These are phyloP conservation scores for Hassar affinis DNA, from an alignment of 2,113 vertebrate species.

Conservation along the genomic window DNA sequence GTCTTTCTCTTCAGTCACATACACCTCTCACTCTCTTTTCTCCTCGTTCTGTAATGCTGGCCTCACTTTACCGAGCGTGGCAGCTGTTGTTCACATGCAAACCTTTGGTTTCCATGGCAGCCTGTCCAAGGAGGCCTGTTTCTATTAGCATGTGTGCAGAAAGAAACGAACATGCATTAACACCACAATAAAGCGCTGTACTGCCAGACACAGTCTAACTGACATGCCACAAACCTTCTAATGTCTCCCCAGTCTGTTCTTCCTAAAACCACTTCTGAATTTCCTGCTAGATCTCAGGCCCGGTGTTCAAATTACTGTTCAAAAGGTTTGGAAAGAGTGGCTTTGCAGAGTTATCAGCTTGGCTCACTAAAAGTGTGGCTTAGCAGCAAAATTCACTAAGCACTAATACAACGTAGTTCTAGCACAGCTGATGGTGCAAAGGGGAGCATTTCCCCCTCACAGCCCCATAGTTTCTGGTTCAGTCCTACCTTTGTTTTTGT, in stretches of 20 bases:
- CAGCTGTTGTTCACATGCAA: conserved; percentile 71
- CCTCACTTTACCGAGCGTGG: conserved; percentile 62
- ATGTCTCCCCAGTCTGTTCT: neutral
- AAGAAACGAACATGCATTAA: conserved; percentile 27
- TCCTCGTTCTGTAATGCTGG: conserved; percentile 49
- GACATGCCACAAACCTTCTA: conserved; percentile 4
- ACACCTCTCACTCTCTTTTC: conserved; percentile 28
- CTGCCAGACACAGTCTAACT: neutral
- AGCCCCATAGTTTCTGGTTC: neutral
- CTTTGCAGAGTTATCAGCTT: neutral
- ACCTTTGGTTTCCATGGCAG: conserved; percentile 70
- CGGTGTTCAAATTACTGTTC: neutral
- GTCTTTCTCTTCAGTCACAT: conserved; percentile 41
- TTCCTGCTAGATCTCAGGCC: neutral
- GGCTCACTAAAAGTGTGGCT: neutral
- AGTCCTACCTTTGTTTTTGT: neutral
- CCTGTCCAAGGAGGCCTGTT: conserved; percentile 64
- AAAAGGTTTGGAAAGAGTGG: neutral
- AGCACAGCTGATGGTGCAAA: neutral
- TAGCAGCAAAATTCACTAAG: neutral
- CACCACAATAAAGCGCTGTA: neutral
- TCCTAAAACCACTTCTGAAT: neutral
- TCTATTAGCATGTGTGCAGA: conserved; percentile 67
- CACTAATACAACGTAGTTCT: neutral
- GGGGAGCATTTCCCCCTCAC: neutral